Conservation (phyloP, 2,888 invertebrate genomes). For the Brassicogethes aeneus region DNA sequence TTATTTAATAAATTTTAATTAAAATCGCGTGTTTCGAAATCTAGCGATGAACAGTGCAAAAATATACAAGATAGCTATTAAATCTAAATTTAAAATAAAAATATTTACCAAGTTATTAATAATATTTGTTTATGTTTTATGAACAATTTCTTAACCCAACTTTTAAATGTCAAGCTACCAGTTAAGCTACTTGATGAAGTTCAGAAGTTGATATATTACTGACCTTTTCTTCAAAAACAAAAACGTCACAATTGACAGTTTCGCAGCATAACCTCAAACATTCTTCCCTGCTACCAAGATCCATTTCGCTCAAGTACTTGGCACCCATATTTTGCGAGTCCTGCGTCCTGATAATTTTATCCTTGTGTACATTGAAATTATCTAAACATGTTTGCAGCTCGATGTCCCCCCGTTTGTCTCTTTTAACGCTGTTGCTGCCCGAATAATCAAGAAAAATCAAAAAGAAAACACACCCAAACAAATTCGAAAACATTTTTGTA, state of each 20-base stretch:
- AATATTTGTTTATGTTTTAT: too few relatives aligned
- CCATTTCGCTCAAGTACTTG: conserved; percentile 77
- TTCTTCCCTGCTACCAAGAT: conserved; percentile 70
- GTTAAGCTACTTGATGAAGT: too few relatives aligned
- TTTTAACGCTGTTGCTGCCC: conserved; percentile 4
- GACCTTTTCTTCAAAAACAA: conserved; percentile 88
- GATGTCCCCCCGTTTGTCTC: conserved; percentile 39
- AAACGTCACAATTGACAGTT: conserved; percentile 80
- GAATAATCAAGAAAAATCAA: background rate
- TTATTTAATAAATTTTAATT: too few relatives aligned
- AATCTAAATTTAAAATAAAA: too few relatives aligned
- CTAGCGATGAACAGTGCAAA: too few relatives aligned
- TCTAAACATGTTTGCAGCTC: conserved; percentile 61
- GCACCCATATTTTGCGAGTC: conserved; percentile 86
- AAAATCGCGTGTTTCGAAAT: too few relatives aligned
- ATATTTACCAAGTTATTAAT: too few relatives aligned
- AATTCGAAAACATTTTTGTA: conserved; percentile 4
- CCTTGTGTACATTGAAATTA: conserved; percentile 76
- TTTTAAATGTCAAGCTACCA: too few relatives aligned
- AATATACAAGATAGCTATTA: too few relatives aligned
- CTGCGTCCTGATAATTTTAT: conserved; percentile 85
- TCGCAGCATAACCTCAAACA: conserved; percentile 83
- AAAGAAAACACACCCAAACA: conserved; percentile 2
- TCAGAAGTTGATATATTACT: too few relatives aligned
- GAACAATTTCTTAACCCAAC: too few relatives aligned